Conservation (phyloP, 2,888 invertebrate species). For the Oegoconia quadripuncta region DNA sequence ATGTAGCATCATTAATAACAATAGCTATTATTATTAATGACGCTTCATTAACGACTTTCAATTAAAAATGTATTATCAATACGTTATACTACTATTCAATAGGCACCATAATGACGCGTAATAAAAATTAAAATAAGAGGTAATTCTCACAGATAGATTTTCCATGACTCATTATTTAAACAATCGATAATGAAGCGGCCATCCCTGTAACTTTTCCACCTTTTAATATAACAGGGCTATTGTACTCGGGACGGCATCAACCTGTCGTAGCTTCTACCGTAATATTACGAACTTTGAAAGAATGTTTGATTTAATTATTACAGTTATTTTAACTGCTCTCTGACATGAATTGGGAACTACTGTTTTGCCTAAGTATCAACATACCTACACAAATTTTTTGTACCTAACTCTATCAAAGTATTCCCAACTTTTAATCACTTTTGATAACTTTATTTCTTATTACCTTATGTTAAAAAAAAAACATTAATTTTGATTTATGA, state of each 20-base stretch:
- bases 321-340: conserved; percentile 53
- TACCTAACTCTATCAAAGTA: background rate
- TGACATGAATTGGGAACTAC: conserved; percentile 45
- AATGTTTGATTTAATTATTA: conserved; percentile 65
- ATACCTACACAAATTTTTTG: no score
- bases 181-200: conserved; percentile 16
- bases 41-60: background rate
- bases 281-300: conserved; percentile 55
- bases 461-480: no score
- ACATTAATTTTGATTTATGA: no score
- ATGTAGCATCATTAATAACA: background rate
- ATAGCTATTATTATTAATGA: background rate
- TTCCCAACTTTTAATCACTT: no score
- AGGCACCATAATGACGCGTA: no score
- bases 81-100: background rate
- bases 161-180: no score
- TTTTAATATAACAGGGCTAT: conserved; percentile 46
- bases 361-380: no score
- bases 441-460: no score
- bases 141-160: no score
- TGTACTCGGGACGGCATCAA: conserved; percentile 45
- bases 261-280: conserved; percentile 53
- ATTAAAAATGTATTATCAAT: no score
- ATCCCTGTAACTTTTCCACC: conserved; percentile 24
- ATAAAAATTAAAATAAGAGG: no score